Base-by-base conservation (phyloP, 2,888 invertebrate species). In the Venustoraphidia nigricollis region DNA sequence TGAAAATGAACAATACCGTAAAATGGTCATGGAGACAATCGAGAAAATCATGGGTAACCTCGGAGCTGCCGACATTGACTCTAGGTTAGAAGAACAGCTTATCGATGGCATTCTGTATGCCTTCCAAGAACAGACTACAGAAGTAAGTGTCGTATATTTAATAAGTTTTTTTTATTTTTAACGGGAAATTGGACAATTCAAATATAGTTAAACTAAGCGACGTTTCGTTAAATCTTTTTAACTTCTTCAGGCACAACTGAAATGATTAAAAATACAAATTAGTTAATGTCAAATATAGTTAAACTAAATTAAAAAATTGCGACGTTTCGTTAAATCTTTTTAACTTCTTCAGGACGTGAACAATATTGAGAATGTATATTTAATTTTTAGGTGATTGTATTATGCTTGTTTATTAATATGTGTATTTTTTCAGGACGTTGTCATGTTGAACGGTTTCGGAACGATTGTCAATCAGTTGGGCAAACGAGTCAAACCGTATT, bases 11-110 rank as follows among this genome's bases (percentile, higher is more conserved):
- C 95, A 96, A 63, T 99, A 98, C 67, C 78, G 98, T 52, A 99
- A 99, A 72, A 99, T 99, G 98, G 98, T 98, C 3, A 98, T 99
- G 95, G 98, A 99, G 67, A 97, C 96, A 0, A 97, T 98, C 50
- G 98, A 99, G 65, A 97, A 97, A 69, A 95, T 96, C 50, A 91
- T 97, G 79, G 92, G 90, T 4, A 95, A 94, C 67, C 74, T 97
- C 52, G 98, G 98, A 13, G 95, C 97, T 0, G 92, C 95, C 0
- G 98, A 98, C 62, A 95, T 99, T 45, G 98, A 99, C 68, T 93
- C 95, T 0, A 79, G 97, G 41, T 72, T 99, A 3, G 98, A 99
- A 66, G 98, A 99, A 69, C 97, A 97, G 61, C 80, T 99, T 36
- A 98, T 99, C 65, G 98, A 99, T 63, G 98, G 98, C 57, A 97